Percentiles rank a stretch among this genome's conserved stretches.
phyloP scores from a whole-genome alignment of 2,888 invertebrate species.

The Cheiracanthium punctorium region DNA sequence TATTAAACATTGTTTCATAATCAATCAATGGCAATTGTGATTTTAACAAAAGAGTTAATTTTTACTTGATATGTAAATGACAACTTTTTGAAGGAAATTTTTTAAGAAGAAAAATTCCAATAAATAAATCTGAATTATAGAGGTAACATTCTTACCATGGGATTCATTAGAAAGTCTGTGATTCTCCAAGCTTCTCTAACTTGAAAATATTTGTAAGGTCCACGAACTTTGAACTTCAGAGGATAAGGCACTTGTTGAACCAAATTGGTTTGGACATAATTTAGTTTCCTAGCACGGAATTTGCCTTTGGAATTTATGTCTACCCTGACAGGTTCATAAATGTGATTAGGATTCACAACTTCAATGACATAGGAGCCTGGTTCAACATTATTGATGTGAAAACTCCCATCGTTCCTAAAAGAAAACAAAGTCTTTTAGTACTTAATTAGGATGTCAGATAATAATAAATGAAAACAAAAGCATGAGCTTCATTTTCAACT shows the following conservation, averaged over 20 bases:
- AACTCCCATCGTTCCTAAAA: constrained; percentile 90
- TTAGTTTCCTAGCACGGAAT: constrained; percentile 94
- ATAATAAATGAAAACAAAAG: no score
- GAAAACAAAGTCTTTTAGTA: constrained; percentile 44
- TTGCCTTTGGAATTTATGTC: constrained; percentile 99
- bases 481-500: no score
- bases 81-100: no score
- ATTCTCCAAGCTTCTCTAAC: constrained; percentile 96
- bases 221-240: constrained; percentile 88
- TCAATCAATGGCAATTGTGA: no score
- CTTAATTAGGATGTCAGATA: no score
- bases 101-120: no score
- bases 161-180: constrained; percentile 96
- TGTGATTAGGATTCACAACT: constrained; percentile 90
- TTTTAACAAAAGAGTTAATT: no score
- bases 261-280: constrained; percentile 92
- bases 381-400: constrained; percentile 89
- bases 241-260: constrained; percentile 95
- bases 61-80: no score
- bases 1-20: no score
- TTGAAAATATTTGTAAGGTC: constrained; percentile 91
- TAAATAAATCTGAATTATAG: no score
- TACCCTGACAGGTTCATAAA: constrained; percentile 95
- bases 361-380: constrained; percentile 96
- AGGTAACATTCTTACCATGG: constrained; percentile 89